phyloP scores from a whole-genome alignment of 2,888 invertebrate species.

The Orthonychiurus folsomi region DNA sequence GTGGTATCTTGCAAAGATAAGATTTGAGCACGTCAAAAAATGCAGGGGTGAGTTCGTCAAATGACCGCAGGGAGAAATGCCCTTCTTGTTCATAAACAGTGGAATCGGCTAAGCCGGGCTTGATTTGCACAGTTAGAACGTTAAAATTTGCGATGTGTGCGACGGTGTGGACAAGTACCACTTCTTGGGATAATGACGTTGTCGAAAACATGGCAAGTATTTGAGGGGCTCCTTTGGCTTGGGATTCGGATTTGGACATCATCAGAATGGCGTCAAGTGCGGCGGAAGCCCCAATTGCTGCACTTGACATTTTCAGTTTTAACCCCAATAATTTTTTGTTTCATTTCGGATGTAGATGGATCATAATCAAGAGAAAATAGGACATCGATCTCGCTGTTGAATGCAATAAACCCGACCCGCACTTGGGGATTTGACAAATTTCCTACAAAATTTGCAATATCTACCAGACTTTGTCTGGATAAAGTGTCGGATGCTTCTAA shows the following conservation, averaged over 20 bases:
- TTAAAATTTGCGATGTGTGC: background rate
- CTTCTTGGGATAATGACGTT: background rate
- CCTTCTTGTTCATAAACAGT: background rate
- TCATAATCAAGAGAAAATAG: background rate
- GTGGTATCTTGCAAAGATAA: background rate
- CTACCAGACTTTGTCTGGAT: background rate
- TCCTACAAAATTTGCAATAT: background rate
- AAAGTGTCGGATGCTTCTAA: background rate
- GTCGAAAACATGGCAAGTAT: background rate
- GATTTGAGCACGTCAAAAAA: background rate
- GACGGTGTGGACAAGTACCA: background rate
- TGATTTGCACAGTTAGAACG: background rate
- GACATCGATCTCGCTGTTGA: background rate
- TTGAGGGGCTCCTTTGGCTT: background rate
- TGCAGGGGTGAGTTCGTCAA: background rate
- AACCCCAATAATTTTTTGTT: background rate
- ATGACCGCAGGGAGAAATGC: background rate
- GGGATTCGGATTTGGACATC: background rate
- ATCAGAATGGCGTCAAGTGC: background rate
- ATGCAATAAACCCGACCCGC: background rate
- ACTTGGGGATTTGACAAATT: background rate
- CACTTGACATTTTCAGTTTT: too few relatives aligned
- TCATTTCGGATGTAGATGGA: background rate
- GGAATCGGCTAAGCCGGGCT: too few relatives aligned
- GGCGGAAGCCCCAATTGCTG: too few relatives aligned